These are phyloP conservation scores for Troglohyphantes excavatus DNA, from an alignment of 2,888 invertebrate species.

Conservation along the genomic window DNA sequence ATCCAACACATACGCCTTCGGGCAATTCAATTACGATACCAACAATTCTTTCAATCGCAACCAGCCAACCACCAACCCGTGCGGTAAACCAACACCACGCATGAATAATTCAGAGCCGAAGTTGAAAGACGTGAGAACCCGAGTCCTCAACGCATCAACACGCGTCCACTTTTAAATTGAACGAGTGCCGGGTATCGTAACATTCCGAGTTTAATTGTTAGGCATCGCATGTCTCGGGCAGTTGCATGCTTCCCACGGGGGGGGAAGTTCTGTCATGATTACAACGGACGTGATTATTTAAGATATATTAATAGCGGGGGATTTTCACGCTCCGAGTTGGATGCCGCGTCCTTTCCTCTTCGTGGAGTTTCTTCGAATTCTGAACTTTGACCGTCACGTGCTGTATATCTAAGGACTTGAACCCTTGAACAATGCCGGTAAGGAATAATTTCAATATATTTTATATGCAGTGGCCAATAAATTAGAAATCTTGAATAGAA, in stretches of 20 bases:
- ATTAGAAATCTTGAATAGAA: no score
- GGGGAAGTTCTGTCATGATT: slow-evolving; percentile 50
- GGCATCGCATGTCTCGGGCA: slow-evolving; percentile 55
- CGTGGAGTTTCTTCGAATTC: no score
- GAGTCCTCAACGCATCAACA: slow-evolving; percentile 29
- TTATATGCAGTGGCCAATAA: no score
- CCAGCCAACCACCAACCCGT: background rate
- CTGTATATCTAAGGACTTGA: no score
- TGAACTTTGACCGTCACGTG: no score
- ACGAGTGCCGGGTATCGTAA: background rate
- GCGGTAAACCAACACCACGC: background rate
- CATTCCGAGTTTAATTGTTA: slow-evolving; percentile 53
- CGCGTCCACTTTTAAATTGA: slow-evolving; percentile 10
- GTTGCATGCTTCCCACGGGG: slow-evolving; percentile 59
- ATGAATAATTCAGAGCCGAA: background rate
- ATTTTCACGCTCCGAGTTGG: slow-evolving; percentile 6
- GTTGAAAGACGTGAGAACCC: background rate
- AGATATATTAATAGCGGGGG: slow-evolving; percentile 59
- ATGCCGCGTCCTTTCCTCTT: background rate
- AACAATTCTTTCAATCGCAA: background rate
- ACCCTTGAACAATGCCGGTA: no score
- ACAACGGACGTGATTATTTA: slow-evolving; percentile 58
- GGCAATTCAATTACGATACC: background rate
- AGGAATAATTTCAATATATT: no score
- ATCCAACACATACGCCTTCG: no score